These are phyloP conservation scores for Ptychodera flava DNA, from an alignment of 35 echinoderm and acorn worm genomes.

Conservation along the genomic window DNA sequence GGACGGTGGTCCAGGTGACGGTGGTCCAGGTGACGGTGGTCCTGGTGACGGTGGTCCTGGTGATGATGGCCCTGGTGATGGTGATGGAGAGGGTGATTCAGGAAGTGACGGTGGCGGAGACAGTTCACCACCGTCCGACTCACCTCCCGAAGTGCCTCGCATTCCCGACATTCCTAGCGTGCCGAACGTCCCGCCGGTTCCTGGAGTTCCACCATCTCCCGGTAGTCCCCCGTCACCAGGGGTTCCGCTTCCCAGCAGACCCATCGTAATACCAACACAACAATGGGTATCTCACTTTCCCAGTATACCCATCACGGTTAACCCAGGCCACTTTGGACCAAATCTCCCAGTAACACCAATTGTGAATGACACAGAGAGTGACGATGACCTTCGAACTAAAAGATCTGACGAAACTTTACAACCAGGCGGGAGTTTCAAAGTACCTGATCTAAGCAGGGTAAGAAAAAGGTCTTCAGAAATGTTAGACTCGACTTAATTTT, in stretches of 20 bases:
- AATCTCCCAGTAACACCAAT: not conserved
- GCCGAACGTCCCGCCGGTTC: not conserved
- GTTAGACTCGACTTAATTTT: too few species aligned
- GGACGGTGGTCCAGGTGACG: not conserved
- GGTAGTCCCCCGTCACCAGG: not conserved
- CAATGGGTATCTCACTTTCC: not conserved
- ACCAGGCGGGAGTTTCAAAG: not conserved
- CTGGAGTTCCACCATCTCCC: not conserved
- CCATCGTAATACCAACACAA: not conserved
- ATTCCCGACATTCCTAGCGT: not conserved
- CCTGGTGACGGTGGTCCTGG: not conserved
- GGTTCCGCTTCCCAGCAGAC: not conserved
- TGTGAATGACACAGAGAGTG: not conserved
- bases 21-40: not conserved
- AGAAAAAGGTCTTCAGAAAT: too few species aligned
- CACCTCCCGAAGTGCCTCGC: not conserved
- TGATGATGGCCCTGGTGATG: not conserved
- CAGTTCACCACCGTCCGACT: not conserved
- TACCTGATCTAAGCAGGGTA: not conserved
- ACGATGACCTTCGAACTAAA: not conserved
- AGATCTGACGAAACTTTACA: not conserved
- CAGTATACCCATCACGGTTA: not conserved
- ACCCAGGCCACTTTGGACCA: not conserved
- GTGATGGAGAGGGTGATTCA: not conserved
- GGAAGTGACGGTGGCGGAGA: not conserved